A percentile compares a stretch with the other conserved stretches of the same genome.
These are phyloP conservation scores for Mastacembelus armatus DNA, from an alignment of 2,797 vertebrate species.

Conservation along the genomic window DNA sequence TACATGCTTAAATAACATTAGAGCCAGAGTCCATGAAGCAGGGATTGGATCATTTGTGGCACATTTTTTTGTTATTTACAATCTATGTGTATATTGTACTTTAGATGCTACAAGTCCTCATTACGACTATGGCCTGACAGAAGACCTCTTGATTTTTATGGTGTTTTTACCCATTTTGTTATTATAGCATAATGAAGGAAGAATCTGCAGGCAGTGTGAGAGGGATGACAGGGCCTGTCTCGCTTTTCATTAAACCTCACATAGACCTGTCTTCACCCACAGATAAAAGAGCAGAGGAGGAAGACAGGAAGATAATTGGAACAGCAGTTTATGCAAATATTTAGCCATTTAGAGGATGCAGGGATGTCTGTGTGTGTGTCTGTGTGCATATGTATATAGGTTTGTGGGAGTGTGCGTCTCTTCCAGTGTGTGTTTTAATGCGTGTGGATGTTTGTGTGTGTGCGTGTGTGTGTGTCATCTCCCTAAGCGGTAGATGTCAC, in stretches of 20 bases:
- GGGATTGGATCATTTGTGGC: too few species aligned
- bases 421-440: conserved; percentile 13
- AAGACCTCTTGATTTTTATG: conserved; percentile 25
- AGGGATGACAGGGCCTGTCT: conserved; percentile 41
- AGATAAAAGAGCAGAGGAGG: conserved; percentile 34
- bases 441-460: not conserved
- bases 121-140: not conserved
- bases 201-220: conserved; percentile 22
- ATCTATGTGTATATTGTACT: not conserved
- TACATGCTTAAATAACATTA: too few species aligned
- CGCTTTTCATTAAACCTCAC: conserved; percentile 49
- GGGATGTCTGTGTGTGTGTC: conserved; percentile 9
- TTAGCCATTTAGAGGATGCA: conserved; percentile 35
- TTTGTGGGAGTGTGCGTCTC: not conserved
- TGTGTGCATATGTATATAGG: not conserved
- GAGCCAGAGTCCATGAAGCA: too few species aligned
- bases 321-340: conserved; percentile 49
- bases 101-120: not conserved
- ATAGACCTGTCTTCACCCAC: conserved; percentile 27
- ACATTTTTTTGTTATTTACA: not conserved
- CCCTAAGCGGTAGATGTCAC: conserved; percentile 61
- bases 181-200: conserved; percentile 20
- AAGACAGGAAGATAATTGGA: conserved; percentile 49
- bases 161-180: conserved; percentile 1
- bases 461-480: conserved; percentile 39